Evolutionary conservation across 2,888 invertebrate species (phyloP).

Genomic region (Drosophila rellima): DNA sequence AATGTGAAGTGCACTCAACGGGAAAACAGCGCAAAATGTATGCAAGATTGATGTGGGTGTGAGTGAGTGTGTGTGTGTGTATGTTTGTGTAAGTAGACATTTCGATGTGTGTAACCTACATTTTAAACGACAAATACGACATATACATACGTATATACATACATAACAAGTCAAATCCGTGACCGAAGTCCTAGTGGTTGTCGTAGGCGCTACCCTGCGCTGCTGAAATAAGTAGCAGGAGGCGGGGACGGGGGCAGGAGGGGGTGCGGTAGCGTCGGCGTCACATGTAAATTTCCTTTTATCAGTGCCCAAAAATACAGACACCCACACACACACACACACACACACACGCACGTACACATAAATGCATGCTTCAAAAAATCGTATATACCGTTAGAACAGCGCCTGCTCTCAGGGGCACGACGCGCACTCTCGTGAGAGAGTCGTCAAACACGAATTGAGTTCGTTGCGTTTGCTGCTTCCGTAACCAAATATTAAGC

Average conservation of each 20-base stretch:
- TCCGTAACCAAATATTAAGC: constrained; percentile 29
- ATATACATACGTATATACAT: constrained; percentile 12
- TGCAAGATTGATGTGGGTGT: constrained; percentile 32
- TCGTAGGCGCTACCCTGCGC: constrained; percentile 33
- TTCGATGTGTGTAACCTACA: constrained; percentile 78
- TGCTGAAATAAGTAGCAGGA: constrained; percentile 7
- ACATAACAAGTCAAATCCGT: constrained; percentile 68
- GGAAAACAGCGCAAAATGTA: constrained; percentile 49
- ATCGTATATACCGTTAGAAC: constrained; percentile 62
- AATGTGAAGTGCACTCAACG: constrained; percentile 36
- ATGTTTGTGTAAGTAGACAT: constrained; percentile 22
- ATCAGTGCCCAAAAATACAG: constrained; percentile 66
- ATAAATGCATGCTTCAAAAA: constrained; percentile 45
- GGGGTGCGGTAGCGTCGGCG: constrained; percentile 27
- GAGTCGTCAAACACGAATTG: constrained; percentile 48
- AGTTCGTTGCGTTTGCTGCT: constrained; percentile 53
- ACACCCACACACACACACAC: constrained; percentile 14
- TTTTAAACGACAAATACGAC: constrained; percentile 69
- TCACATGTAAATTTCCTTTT: constrained; percentile 74
- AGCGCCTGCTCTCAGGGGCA: constrained; percentile 63
- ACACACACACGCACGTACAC: constrained; percentile 13
- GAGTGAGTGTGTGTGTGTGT: constrained; percentile 22
- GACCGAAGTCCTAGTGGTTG: constrained; percentile 58
- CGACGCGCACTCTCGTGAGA: constrained; percentile 65
- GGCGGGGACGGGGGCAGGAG: constrained; percentile 2